Evolutionary conservation across 2,888 invertebrate genomes (phyloP).

Genomic region (Athalia rosae): DNA sequence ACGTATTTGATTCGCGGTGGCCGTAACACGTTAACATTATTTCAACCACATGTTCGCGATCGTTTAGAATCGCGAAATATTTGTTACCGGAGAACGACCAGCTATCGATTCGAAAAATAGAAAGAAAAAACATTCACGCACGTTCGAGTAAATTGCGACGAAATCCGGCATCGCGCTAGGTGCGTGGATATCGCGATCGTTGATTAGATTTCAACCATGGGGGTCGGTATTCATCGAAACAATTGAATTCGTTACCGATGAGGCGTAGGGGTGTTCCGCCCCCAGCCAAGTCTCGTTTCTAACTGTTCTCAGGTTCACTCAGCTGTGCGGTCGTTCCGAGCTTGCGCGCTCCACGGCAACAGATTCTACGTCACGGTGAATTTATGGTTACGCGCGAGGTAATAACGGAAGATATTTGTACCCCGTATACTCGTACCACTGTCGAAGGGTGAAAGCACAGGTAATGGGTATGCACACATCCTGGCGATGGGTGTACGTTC

Average conservation of each 20-base stretch:
- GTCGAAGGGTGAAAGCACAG: slow-evolving; percentile 5
- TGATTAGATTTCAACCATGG: slow-evolving; percentile 16
- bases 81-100: neutral
- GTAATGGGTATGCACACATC: neutral
- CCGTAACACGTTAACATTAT: slow-evolving; percentile 1
- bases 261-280: slow-evolving; percentile 40
- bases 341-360: slow-evolving; percentile 31
- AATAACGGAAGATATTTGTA: slow-evolving; percentile 22
- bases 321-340: slow-evolving; percentile 55
- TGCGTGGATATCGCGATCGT: neutral
- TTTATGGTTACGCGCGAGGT: slow-evolving; percentile 34
- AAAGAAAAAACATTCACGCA: slow-evolving; percentile 1
- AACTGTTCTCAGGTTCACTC: slow-evolving; percentile 60
- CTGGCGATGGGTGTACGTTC: neutral
- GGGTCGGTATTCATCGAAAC: neutral
- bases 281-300: slow-evolving; percentile 60
- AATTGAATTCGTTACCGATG: slow-evolving; percentile 20
- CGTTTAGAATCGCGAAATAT: slow-evolving; percentile 10
- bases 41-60: slow-evolving; percentile 35
- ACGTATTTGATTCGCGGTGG: slow-evolving; percentile 33
- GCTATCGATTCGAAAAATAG: neutral
- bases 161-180: slow-evolving; percentile 1
- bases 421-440: neutral
- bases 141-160: too few relatives aligned
- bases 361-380: slow-evolving; percentile 43